These are phyloP conservation scores for Motacilla tschutschensis DNA, from an alignment of 2,113 vertebrate species.

Conservation along the genomic window DNA sequence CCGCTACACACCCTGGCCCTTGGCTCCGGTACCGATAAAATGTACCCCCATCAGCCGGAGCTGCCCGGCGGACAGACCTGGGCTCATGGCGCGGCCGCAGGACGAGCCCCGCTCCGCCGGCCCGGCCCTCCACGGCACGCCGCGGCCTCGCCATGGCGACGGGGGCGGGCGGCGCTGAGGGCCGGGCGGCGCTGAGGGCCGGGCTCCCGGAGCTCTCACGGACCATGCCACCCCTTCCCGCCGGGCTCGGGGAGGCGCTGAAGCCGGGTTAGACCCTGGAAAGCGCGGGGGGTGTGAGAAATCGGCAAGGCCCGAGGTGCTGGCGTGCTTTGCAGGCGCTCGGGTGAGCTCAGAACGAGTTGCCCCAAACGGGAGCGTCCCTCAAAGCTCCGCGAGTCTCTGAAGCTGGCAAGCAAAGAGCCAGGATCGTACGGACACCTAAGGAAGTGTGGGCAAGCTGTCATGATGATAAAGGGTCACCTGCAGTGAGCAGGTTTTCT, in stretches of 20 bases:
- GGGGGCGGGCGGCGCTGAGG: neutral
- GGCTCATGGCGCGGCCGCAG: neutral
- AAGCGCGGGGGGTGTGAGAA: fast-evolving
- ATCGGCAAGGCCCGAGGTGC: fast-evolving
- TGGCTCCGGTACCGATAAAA: neutral
- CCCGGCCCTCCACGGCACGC: neutral
- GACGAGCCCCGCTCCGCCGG: neutral
- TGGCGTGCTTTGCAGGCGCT: neutral
- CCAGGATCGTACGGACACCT: fast-evolving
- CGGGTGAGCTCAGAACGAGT: neutral
- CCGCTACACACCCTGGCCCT: neutral
- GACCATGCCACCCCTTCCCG: fast-evolving
- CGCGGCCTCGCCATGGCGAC: constrained; percentile 53
- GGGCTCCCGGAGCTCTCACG: no score
- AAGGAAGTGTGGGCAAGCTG: neutral
- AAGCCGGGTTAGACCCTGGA: fast-evolving
- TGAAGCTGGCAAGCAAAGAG: neutral
- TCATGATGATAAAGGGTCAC: no score
- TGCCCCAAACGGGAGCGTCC: neutral
- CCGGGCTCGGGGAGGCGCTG: fast-evolving
- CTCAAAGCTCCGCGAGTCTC: neutral
- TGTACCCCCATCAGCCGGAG: fast-evolving
- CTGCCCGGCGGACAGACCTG: neutral
- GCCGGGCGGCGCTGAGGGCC: neutral
- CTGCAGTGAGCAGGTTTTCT: neutral